Evolutionary conservation across 2,888 invertebrate genomes (phyloP).

Genomic region (Heliconius erato): DNA sequence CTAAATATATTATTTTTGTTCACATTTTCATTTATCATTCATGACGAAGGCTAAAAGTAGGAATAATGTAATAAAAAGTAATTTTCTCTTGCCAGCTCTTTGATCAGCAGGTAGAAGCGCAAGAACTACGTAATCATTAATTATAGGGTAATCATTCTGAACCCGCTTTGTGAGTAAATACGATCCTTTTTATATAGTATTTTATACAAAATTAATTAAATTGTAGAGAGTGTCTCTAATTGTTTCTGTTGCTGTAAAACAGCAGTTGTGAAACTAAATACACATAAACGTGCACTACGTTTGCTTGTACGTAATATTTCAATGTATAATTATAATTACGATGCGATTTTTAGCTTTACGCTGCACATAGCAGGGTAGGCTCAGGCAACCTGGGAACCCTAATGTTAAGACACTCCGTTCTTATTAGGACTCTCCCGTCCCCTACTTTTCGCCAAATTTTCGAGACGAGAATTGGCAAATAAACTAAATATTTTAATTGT

Average conservation of each 20-base stretch:
- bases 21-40: not conserved
- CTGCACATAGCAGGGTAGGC: too few species aligned
- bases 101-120: constrained; percentile 21
- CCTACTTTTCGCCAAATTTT: too few species aligned
- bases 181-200: constrained; percentile 14
- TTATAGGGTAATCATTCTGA: constrained; percentile 34
- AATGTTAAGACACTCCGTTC: too few species aligned
- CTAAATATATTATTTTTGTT: not conserved
- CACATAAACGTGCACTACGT: not conserved
- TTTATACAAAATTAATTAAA: constrained; percentile 21
- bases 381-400: too few species aligned
- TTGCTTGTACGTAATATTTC: not conserved
- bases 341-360: too few species aligned
- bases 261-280: not conserved
- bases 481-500: too few species aligned
- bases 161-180: constrained; percentile 27
- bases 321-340: too few species aligned
- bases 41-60: not conserved
- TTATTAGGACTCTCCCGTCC: too few species aligned
- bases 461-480: too few species aligned
- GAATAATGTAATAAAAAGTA: not conserved
- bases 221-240: constrained; percentile 5
- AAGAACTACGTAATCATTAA: constrained; percentile 24
- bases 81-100: constrained; percentile 29
- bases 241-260: not conserved